These are phyloP conservation scores for Hemaris fuciformis DNA, from an alignment of 2,888 invertebrate species.

Conservation along the genomic window DNA sequence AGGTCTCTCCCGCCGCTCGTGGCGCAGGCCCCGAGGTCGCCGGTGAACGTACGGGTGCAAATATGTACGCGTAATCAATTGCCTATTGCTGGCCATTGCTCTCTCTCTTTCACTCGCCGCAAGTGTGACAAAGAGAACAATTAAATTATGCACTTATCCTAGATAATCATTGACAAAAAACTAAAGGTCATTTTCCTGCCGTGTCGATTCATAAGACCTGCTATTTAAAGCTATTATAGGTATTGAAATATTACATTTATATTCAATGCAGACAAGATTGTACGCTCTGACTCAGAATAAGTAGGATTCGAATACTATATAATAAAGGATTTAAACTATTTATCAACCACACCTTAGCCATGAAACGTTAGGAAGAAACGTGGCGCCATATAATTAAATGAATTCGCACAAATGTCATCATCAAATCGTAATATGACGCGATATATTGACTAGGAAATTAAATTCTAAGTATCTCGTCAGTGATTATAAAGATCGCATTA, in stretches of 20 bases:
- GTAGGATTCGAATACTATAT: background rate
- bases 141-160: constrained; percentile 8
- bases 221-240: background rate
- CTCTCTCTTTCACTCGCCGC: constrained; percentile 31
- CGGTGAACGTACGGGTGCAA: constrained; percentile 67
- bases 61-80: constrained; percentile 56
- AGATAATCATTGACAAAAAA: constrained; percentile 6
- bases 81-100: constrained; percentile 26
- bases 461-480: background rate
- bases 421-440: background rate
- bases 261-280: background rate
- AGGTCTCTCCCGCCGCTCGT: constrained; percentile 54
- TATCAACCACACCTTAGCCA: background rate
- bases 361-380: background rate
- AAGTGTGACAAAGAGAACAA: constrained; percentile 23
- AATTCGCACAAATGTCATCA: background rate
- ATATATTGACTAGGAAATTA: background rate
- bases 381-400: background rate
- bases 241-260: constrained; percentile 2
- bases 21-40: constrained; percentile 59
- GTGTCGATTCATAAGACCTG: background rate
- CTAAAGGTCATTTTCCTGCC: background rate
- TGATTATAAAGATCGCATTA: background rate
- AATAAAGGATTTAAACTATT: background rate
- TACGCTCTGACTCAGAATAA: background rate